Evolutionary conservation across 1,140 invertebrate species (phyloP), one percentile per base, ranked within the genome.

Genomic region (Sogatella furcifera): DNA sequence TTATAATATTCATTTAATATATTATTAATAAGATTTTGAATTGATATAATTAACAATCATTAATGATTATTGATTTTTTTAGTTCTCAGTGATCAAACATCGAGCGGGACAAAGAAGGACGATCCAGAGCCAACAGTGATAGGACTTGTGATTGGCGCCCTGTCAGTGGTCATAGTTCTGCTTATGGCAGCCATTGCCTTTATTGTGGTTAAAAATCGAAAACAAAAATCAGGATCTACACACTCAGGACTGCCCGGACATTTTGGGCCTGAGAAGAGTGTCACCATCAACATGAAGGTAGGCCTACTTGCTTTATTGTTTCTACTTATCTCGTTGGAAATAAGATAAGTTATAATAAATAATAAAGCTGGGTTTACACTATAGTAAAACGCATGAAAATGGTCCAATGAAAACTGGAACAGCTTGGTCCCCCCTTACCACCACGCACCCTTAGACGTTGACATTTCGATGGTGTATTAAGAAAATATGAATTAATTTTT

Each of bases 71-170:
- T 28, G n/a, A n/a, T 28, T 28, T 28, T 28, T 28, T 1, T 55
- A 17, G 34, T 61, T 55, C 19, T 55, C 49, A 21, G 9, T 34
- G 52, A 15, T 13, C 17, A 57, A 72, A 71, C 57, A 73, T 67
- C 62, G 72, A 74, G 59, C 74, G 76, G 57, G 70, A 77, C 38
- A 81, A 83, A 38, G 11, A 38, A 38, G 34, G 34, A 38, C 34
- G 34, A 38, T 9, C 34, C 34, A n/a, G 34, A 17, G 42, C n/a
- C 31, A 21, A 55, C 34, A 13, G 77, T 84, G 67, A 85, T 89
- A 67, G 86, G 85, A 44, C 77, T 88, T 63, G 80, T 89, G 60
- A 87, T 90, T 67, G 86, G 86, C n/a, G 80, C 84, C 43, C 75
- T 90, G 63, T 82, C 83, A 14, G 84, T 85, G 21, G 82, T 88